phyloP scores from a whole-genome alignment of 1,140 invertebrate genomes.

The Chelonus insularis region DNA sequence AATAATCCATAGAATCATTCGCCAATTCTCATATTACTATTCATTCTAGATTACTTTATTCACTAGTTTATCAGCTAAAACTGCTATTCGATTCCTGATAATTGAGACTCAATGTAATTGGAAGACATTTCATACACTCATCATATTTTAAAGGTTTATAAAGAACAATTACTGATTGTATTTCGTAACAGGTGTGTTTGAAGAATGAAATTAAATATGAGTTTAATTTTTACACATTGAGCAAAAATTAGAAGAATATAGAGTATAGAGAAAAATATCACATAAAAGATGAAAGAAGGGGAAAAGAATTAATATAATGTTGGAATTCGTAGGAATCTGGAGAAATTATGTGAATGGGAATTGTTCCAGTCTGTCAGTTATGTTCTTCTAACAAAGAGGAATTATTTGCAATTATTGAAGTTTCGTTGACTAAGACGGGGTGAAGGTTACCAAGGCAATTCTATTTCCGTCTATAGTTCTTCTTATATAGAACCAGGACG shows the following conservation, averaged over 20 bases:
- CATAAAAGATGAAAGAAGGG: no score
- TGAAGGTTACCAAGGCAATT: constrained; percentile 45
- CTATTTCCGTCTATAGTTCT: constrained; percentile 37
- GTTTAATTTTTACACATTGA: no score
- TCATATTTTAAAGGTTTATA: no score
- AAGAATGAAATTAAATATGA: no score
- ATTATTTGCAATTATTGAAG: constrained; percentile 37
- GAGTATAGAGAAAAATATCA: no score
- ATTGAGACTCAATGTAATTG: not conserved
- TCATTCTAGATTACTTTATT: no score
- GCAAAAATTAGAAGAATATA: no score
- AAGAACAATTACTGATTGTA: no score
- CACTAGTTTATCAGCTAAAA: constrained; percentile 5
- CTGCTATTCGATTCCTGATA: not conserved
- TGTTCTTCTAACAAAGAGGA: constrained; percentile 9
- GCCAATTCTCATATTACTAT: not conserved
- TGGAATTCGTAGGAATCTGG: no score
- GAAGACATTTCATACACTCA: not conserved
- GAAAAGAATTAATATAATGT: no score
- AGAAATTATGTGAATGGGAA: no score
- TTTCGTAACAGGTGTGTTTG: no score
- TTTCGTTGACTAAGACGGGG: constrained; percentile 32
- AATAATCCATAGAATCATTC: constrained; percentile 3
- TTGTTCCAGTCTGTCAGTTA: constrained; percentile 2
- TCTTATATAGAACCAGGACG: constrained; percentile 35